A percentile compares a stretch with the other conserved stretches of the same genome.
phyloP scores from a whole-genome alignment of 2,797 vertebrate species.

The Sarcophilus harrisii region DNA sequence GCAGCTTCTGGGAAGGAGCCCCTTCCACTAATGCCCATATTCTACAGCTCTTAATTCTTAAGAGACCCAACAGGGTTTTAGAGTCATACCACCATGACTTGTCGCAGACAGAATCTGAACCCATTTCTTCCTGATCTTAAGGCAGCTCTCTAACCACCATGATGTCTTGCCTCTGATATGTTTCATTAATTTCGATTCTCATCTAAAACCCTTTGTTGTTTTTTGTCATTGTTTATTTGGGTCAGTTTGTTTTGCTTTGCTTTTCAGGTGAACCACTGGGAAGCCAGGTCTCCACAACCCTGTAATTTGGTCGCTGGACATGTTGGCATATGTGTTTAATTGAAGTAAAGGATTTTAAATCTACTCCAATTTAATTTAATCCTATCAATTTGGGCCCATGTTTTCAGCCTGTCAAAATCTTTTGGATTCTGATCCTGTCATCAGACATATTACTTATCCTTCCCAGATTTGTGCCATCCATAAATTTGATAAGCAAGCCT shows the following conservation, averaged over 20 bases:
- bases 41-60: background rate
- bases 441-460: constrained; percentile 2
- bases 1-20: background rate
- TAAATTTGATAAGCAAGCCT: background rate
- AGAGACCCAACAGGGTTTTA: too few species aligned
- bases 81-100: background rate
- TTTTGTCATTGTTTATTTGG: background rate
- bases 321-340: background rate
- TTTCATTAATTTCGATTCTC: background rate
- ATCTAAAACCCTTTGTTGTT: background rate
- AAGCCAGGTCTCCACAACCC: background rate
- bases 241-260: background rate
- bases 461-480: background rate
- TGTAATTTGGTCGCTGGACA: background rate
- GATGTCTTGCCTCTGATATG: background rate
- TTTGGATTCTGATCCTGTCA: background rate
- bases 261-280: background rate
- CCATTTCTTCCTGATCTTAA: background rate
- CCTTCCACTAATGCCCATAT: background rate
- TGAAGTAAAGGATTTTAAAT: background rate
- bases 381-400: background rate
- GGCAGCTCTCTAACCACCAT: background rate
- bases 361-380: background rate
- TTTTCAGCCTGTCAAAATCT: background rate
- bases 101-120: background rate